These are phyloP conservation scores for Centropus bengalensis DNA, from an alignment of 2,113 vertebrate species.

Conservation along the genomic window DNA sequence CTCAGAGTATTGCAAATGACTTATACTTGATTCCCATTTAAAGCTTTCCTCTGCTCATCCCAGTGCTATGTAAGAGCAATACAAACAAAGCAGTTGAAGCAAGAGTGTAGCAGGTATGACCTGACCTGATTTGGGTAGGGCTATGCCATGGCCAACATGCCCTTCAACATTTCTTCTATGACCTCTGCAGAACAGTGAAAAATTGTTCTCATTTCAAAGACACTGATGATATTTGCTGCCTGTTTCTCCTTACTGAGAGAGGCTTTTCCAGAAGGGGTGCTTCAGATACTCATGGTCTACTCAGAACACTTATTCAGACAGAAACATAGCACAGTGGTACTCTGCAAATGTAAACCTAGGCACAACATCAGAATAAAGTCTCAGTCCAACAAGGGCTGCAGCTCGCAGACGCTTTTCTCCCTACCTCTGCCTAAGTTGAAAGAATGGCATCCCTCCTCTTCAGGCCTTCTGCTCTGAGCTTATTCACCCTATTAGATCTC, in stretches of 20 bases:
- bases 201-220: neutral
- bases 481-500: neutral
- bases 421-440: neutral
- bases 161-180: neutral
- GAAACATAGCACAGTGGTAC: neutral
- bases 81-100: neutral
- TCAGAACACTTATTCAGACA: neutral
- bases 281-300: neutral
- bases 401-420: neutral
- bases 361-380: neutral
- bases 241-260: neutral
- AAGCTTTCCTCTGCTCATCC: neutral
- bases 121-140: neutral
- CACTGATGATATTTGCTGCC: neutral
- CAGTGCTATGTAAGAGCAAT: neutral
- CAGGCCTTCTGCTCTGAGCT: neutral
- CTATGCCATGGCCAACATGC: neutral
- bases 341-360: neutral
- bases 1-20: neutral
- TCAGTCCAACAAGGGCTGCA: neutral
- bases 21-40: neutral
- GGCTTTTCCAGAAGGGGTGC: neutral
- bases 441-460: neutral
- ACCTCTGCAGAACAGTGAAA: neutral
- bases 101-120: neutral